A percentile compares a stretch with the other conserved stretches of the same genome.
Conservation (phyloP, 2,797 vertebrate genomes). For the Silurus lanzhouensis region DNA sequence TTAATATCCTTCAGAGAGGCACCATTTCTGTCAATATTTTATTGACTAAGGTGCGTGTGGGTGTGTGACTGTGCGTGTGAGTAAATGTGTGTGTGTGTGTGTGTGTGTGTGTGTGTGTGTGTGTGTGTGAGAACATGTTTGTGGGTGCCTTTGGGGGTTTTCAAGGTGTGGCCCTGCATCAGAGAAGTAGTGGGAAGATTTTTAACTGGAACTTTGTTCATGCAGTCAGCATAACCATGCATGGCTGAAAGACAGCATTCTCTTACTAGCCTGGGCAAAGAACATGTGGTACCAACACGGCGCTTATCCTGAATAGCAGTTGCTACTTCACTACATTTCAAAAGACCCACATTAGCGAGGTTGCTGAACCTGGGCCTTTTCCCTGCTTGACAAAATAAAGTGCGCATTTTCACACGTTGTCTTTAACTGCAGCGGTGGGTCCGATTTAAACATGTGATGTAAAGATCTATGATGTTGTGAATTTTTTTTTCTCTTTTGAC, state of each 20-base stretch:
- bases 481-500: background rate
- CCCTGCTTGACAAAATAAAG: slow-evolving; percentile 19
- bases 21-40: slow-evolving; percentile 50
- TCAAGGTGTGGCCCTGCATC: slow-evolving; percentile 21
- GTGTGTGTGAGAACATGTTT: slow-evolving; percentile 12
- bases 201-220: slow-evolving; percentile 29
- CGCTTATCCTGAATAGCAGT: slow-evolving; percentile 32
- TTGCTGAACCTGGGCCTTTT: slow-evolving; percentile 18
- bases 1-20: slow-evolving; percentile 44
- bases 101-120: background rate
- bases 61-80: background rate
- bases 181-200: slow-evolving; percentile 28
- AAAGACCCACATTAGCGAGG: slow-evolving; percentile 18
- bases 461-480: background rate
- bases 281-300: background rate
- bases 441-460: background rate
- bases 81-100: background rate
- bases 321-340: slow-evolving; percentile 40
- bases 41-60: slow-evolving; percentile 23
- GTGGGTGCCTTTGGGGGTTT: slow-evolving; percentile 17
- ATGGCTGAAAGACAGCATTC: slow-evolving; percentile 5
- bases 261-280: slow-evolving; percentile 15
- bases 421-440: background rate
- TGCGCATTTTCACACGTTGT: slow-evolving; percentile 15
- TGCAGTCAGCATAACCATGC: background rate